Percentiles rank a stretch among this genome's conserved stretches.
phyloP scores from a whole-genome alignment of 1,140 invertebrate genomes.

The Parasteatoda tepidariorum region DNA sequence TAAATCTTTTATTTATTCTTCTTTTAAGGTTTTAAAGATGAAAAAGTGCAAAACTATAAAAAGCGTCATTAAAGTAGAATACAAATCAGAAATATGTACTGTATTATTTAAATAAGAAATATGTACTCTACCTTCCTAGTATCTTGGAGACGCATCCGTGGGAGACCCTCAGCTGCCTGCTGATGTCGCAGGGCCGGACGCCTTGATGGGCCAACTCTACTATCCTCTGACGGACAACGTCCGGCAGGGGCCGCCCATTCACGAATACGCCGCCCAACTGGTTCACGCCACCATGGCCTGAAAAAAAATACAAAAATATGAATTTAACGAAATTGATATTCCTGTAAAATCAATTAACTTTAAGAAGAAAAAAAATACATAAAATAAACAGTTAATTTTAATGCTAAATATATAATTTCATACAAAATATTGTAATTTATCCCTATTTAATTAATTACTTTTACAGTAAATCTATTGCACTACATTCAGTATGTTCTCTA shows the following conservation, averaged over 20 bases:
- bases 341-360: not conserved
- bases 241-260: slow-evolving; percentile 92
- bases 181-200: slow-evolving; percentile 95
- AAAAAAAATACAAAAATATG: slow-evolving; percentile 38
- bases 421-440: not conserved
- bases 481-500: too few relatives aligned
- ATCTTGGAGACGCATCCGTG: slow-evolving; percentile 98
- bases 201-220: slow-evolving; percentile 89
- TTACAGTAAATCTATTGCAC: too few relatives aligned
- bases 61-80: too few relatives aligned
- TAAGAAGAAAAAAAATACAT: not conserved
- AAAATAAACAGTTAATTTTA: not conserved
- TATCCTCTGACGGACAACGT: slow-evolving; percentile 90
- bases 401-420: not conserved
- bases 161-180: slow-evolving; percentile 92
- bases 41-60: too few relatives aligned
- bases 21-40: too few relatives aligned
- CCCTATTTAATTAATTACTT: too few relatives aligned
- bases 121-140: slow-evolving; percentile 72
- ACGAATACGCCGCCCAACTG: slow-evolving; percentile 96
- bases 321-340: not conserved
- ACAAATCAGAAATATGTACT: too few relatives aligned
- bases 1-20: too few relatives aligned
- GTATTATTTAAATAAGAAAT: not conserved
- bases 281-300: slow-evolving; percentile 94